Percentiles rank a stretch among this genome's conserved stretches.
phyloP scores from a whole-genome alignment of 1,140 invertebrate genomes.

The Samia ricini region DNA sequence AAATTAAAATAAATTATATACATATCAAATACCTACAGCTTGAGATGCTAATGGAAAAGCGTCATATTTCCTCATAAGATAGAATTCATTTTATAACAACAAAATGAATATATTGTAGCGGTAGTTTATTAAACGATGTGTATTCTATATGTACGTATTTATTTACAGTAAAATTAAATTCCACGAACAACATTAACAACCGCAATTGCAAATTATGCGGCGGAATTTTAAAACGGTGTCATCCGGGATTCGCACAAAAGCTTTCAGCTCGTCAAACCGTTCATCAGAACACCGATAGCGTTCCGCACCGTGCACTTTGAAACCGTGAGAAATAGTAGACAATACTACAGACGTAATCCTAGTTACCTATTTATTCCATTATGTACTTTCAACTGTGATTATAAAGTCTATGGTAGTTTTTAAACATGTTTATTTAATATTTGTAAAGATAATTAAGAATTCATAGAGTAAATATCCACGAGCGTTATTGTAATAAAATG shows the following conservation, averaged over 20 bases:
- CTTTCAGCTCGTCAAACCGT: slow-evolving; percentile 3
- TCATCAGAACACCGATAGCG: neutral
- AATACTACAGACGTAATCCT: slow-evolving; percentile 2
- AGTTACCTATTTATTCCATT: neutral
- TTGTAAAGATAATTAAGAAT: too few species aligned
- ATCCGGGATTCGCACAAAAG: slow-evolving; percentile 27
- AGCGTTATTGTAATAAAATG: too few species aligned
- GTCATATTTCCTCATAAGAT: neutral
- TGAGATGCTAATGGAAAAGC: neutral
- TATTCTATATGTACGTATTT: neutral
- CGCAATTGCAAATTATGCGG: slow-evolving; percentile 33
- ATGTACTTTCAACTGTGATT: neutral
- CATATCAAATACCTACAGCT: too few species aligned
- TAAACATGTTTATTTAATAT: too few species aligned
- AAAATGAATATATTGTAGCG: neutral
- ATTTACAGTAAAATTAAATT: slow-evolving; percentile 26
- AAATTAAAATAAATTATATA: too few species aligned
- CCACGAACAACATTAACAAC: slow-evolving; percentile 34
- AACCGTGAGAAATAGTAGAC: slow-evolving; percentile 12
- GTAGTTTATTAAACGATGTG: neutral
- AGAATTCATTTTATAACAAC: neutral
- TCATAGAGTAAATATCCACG: too few species aligned
- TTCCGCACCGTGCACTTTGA: slow-evolving; percentile 6
- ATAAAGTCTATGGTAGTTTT: neutral
- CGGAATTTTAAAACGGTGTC: slow-evolving; percentile 30